These are phyloP conservation scores for Cryptops parisi DNA, from an alignment of 2,888 invertebrate species.

Conservation along the genomic window DNA sequence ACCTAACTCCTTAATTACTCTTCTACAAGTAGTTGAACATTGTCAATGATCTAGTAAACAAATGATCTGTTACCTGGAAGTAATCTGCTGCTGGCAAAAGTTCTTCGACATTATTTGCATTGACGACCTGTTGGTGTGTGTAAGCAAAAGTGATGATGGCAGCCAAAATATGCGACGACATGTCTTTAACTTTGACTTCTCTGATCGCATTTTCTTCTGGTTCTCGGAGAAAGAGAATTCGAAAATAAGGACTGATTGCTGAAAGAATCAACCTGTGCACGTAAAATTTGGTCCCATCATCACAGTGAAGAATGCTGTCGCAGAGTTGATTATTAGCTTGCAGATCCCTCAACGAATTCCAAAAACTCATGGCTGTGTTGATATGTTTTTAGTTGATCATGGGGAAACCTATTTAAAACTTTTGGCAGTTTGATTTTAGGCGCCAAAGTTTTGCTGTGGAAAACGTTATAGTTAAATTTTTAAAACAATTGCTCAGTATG, in stretches of 20 bases:
- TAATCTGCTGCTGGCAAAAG: conserved; percentile 55
- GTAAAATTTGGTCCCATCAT: conserved; percentile 44
- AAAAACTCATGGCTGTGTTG: conserved; percentile 6
- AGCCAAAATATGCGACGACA: conserved; percentile 38
- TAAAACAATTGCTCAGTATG: too few species aligned
- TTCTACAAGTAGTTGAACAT: too few species aligned
- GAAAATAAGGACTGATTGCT: conserved; percentile 57
- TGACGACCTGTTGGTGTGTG: conserved; percentile 49
- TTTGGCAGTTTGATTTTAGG: too few species aligned
- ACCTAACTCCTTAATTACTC: too few species aligned
- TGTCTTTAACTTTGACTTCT: conserved; percentile 42
- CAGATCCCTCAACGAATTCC: conserved; percentile 32
- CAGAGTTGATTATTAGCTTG: conserved; percentile 41
- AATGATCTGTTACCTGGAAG: too few species aligned
- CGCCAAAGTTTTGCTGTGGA: too few species aligned
- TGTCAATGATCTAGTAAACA: too few species aligned
- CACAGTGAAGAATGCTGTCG: conserved; percentile 51
- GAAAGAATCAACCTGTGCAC: conserved; percentile 56
- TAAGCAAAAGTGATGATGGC: conserved; percentile 60
- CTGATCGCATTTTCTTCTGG: conserved; percentile 43
- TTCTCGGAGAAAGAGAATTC: conserved; percentile 53
- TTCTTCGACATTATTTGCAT: conserved; percentile 50
- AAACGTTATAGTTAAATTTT: too few species aligned
- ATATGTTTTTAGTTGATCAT: too few species aligned
- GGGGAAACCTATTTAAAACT: too few species aligned